Evolutionary conservation across 2,888 invertebrate genomes (phyloP).

Genomic region (Acrobasis repandana): DNA sequence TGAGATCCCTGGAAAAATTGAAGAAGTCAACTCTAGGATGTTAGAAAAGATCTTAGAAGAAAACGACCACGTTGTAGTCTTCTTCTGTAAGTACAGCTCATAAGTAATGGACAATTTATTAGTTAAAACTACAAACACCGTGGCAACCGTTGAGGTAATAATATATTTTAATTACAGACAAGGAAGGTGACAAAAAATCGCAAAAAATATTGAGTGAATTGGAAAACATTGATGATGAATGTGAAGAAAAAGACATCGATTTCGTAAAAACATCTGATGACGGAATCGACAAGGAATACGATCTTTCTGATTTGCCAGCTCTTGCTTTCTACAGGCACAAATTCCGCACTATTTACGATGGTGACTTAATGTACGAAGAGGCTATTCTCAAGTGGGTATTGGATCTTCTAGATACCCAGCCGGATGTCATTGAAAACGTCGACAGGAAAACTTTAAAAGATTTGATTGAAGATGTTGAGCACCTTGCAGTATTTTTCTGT

Average conservation of each 20-base stretch:
- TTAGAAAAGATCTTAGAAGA: conserved; percentile 94
- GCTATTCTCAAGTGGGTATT: conserved; percentile 95
- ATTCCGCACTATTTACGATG: conserved; percentile 93
- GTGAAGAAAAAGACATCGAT: conserved; percentile 95
- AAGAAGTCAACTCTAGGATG: conserved; percentile 95
- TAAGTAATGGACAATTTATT: neutral
- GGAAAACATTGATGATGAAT: conserved; percentile 96
- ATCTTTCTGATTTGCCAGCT: conserved; percentile 90
- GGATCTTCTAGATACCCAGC: conserved; percentile 90
- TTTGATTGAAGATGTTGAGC: conserved; percentile 94
- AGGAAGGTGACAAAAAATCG: conserved; percentile 94
- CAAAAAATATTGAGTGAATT: conserved; percentile 94
- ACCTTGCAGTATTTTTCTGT: conserved; percentile 96
- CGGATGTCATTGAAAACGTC: conserved; percentile 95
- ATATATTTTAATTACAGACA: conserved; percentile 81
- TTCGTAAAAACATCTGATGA: conserved; percentile 96
- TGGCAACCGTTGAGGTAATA: conserved; percentile 18
- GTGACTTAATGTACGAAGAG: conserved; percentile 96
- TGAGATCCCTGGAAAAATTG: conserved; percentile 95
- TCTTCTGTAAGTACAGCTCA: conserved; percentile 89
- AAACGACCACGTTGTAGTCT: conserved; percentile 94
- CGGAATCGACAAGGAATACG: conserved; percentile 93
- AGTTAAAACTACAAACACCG: neutral
- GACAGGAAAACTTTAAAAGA: conserved; percentile 95
- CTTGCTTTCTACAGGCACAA: conserved; percentile 94